phyloP scores from a whole-genome alignment of 2,888 invertebrate species.

The Clitarchus hookeri region DNA sequence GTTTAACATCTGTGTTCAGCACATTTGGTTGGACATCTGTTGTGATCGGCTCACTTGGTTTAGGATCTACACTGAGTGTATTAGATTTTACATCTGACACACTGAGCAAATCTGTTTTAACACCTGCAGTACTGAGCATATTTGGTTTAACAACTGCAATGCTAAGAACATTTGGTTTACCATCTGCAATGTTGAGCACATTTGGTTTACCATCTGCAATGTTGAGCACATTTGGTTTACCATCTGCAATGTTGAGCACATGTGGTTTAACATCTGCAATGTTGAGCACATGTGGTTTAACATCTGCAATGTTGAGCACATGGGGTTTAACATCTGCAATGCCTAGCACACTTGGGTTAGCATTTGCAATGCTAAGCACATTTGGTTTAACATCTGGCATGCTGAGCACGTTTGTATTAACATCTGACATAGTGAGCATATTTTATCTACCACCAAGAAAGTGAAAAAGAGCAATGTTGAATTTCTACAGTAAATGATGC shows the following conservation, averaged over 20 bases:
- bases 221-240: no score
- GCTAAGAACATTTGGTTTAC: no score
- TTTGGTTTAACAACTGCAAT: no score
- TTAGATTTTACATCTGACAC: background rate
- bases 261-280: no score
- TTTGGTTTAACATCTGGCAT: background rate
- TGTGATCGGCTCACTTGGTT: background rate
- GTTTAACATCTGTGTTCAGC: background rate
- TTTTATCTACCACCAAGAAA: background rate
- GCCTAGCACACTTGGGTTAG: background rate
- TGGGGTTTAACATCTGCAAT: background rate
- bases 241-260: no score
- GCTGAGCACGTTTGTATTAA: no score
- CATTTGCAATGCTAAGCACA: background rate
- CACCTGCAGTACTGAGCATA: no score
- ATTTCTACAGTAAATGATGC: background rate
- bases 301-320: background rate
- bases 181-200: no score
- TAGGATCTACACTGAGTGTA: background rate
- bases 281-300: background rate
- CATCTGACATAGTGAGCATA: background rate
- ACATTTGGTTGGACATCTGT: background rate
- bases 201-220: no score
- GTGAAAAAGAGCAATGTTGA: background rate
- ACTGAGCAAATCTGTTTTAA: background rate